phyloP scores from a whole-genome alignment of 2,888 invertebrate species.

The Drosophila merina region DNA sequence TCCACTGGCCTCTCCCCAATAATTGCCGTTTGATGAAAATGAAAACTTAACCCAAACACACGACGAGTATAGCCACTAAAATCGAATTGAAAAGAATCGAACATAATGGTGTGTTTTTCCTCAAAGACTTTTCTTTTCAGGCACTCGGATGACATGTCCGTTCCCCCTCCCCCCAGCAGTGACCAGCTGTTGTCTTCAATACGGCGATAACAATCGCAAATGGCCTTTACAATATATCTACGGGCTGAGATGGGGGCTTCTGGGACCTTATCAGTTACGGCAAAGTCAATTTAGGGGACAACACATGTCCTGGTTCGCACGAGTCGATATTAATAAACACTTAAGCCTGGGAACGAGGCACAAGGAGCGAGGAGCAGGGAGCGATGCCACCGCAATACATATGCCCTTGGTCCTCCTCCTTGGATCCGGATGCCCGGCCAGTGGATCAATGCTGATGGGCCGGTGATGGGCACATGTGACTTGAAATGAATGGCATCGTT shows the following conservation, averaged over 20 bases:
- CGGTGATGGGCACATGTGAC: slow-evolving; percentile 46
- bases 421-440: background rate
- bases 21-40: slow-evolving; percentile 22
- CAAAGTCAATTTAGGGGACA: slow-evolving; percentile 56
- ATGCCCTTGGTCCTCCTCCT: background rate
- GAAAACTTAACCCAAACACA: slow-evolving; percentile 3
- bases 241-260: background rate
- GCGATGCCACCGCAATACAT: slow-evolving; percentile 27
- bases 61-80: background rate
- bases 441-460: slow-evolving; percentile 35
- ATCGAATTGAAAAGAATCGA: background rate
- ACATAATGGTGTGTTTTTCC: slow-evolving; percentile 1
- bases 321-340: slow-evolving; percentile 62
- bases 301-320: slow-evolving; percentile 58
- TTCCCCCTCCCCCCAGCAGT: background rate
- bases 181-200: slow-evolving; percentile 41
- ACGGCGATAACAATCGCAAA: slow-evolving; percentile 41
- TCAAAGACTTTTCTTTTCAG: slow-evolving; percentile 12
- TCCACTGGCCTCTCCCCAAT: slow-evolving; percentile 5
- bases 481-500: slow-evolving; percentile 59
- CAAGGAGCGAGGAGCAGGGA: background rate
- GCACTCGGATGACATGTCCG: background rate
- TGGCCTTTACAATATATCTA: slow-evolving; percentile 44
- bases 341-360: slow-evolving; percentile 27
- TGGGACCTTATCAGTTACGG: slow-evolving; percentile 46